Evolutionary conservation across 1,140 invertebrate genomes (phyloP), one percentile per base, ranked within the genome.

Genomic region (Globodera rostochiensis): DNA sequence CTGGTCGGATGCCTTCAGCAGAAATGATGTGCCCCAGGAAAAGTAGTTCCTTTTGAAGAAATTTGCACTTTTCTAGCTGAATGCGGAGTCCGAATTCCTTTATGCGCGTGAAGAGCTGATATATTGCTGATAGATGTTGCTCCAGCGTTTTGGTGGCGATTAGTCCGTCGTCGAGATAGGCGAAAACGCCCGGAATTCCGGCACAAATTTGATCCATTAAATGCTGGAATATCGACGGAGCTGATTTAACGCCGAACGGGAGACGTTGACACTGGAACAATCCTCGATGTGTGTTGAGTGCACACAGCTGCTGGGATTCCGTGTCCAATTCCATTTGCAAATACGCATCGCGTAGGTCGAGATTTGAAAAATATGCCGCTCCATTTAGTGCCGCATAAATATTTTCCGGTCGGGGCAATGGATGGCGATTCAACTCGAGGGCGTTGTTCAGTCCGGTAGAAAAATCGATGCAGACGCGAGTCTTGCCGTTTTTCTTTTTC

Each of bases 201-300:
- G 25, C 25, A 25, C 25, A 25, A 25, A 90, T 79, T 82, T 89
- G 80, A 71, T 91, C 90, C 15, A 92, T 60, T 70, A 64, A n/a
- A 92, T 76, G 2, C 89, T 80, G 81, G 88, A 80, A 74, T 88
- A 11, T 92, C 90, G n/a, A 90, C 86, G 92, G 91, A 1, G 91
- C 91, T 45, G 88, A 89, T 82, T 90, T 89, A 6, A 93, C 89
- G 9, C 91, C 91, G 88, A 91, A 92, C 6, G 86, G 88, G 6
- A 92, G 77, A 70, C 89, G 36, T 90, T 60, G 11, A 8, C 46
- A 50, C 25, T 25, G 25, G 25, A 25, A 25, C 1, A 25, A 25
- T 25, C 25, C 25, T 25, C 25, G 25, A 1, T 79, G 77, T 11
- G 77, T 79, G 66, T 70, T 85, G n/a, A 84, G 75, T 21, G 13